Conservation (phyloP, 2,113 vertebrate species). For the Candoia aspera region DNA sequence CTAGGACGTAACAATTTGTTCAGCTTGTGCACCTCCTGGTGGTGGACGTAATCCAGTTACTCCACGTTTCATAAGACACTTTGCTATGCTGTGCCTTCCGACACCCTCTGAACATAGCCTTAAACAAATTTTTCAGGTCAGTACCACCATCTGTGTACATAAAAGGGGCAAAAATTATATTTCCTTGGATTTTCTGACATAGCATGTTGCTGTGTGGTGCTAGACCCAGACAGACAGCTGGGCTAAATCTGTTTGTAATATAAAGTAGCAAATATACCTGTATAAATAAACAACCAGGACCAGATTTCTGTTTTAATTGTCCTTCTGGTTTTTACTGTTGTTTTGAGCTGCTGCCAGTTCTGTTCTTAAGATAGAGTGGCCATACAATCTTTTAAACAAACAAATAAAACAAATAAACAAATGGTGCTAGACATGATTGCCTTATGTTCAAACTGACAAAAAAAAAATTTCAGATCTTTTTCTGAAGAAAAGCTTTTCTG, state of each 20-base stretch:
- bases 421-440: background rate
- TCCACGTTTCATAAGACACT: constrained; percentile 82
- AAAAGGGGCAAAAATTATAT: background rate
- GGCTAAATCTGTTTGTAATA: background rate
- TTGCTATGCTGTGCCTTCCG: constrained; percentile 84
- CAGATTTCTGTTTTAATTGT: background rate
- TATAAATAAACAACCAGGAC: background rate
- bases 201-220: background rate
- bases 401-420: background rate
- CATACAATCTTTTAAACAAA: background rate
- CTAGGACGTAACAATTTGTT: constrained; percentile 81
- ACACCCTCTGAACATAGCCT: constrained; percentile 83
- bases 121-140: constrained; percentile 87
- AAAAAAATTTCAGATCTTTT: background rate
- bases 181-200: background rate
- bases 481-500: background rate
- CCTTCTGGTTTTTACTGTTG: background rate
- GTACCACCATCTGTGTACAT: constrained; percentile 19
- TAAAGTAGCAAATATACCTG: background rate
- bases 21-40: constrained; percentile 83
- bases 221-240: background rate
- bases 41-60: constrained; percentile 86
- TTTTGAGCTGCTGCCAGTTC: background rate
- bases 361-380: background rate
- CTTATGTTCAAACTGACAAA: background rate